phyloP scores from a whole-genome alignment of 2,797 vertebrate genomes.

The Propithecus deckenii region DNA sequence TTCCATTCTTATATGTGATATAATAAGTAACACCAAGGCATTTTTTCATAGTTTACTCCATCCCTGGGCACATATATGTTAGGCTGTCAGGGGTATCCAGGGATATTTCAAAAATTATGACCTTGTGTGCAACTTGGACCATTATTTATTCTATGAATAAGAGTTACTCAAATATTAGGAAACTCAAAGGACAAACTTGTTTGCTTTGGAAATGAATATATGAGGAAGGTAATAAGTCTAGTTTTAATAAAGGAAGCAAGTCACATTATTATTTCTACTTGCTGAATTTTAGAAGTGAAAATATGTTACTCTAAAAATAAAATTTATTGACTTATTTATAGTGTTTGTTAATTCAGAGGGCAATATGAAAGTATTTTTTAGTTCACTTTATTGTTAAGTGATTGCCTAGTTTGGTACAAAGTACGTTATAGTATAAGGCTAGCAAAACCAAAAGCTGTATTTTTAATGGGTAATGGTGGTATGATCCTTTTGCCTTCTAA shows the following conservation, averaged over 20 bases:
- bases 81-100: neutral
- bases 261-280: neutral
- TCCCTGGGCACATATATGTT: neutral
- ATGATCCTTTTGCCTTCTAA: neutral
- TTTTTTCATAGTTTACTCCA: neutral
- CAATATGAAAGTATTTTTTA: neutral
- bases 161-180: neutral
- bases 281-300: constrained; percentile 3
- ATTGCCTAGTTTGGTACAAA: neutral
- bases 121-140: neutral
- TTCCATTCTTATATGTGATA: neutral
- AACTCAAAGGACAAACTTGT: neutral
- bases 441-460: neutral
- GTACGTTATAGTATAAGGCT: neutral
- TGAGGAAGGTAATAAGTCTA: neutral
- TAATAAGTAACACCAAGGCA: neutral
- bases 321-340: neutral
- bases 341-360: neutral
- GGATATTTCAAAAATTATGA: neutral
- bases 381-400: neutral
- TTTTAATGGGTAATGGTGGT: neutral
- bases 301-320: neutral
- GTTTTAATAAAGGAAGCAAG: constrained; percentile 22
- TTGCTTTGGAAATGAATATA: neutral
- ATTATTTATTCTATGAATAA: neutral